phyloP scores from a whole-genome alignment of 2,888 invertebrate genomes.

The Coenonympha arcania region DNA sequence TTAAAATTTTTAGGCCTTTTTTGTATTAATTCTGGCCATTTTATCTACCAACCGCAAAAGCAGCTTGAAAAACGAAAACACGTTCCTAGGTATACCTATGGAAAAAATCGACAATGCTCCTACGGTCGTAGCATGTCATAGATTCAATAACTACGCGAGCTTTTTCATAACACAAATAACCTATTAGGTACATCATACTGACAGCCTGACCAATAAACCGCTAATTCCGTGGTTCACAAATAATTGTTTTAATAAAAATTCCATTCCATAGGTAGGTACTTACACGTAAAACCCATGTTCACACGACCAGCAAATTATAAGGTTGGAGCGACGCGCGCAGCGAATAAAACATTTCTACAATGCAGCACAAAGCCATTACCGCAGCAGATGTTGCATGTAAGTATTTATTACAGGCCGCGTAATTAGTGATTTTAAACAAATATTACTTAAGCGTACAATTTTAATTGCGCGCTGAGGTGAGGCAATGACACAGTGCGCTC shows the following conservation, averaged over 20 bases:
- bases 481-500: slow-evolving; percentile 48
- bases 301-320: slow-evolving; percentile 56
- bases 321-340: slow-evolving; percentile 43
- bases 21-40: too few relatives aligned
- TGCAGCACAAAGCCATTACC: slow-evolving; percentile 48
- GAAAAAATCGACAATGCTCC: too few relatives aligned
- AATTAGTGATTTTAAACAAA: slow-evolving; percentile 72
- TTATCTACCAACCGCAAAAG: too few relatives aligned
- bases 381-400: slow-evolving; percentile 66
- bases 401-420: slow-evolving; percentile 65
- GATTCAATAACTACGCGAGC: too few relatives aligned
- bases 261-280: too few relatives aligned
- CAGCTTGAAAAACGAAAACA: too few relatives aligned
- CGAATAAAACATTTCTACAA: slow-evolving; percentile 59
- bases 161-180: not conserved
- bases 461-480: slow-evolving; percentile 52
- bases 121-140: too few relatives aligned
- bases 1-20: too few relatives aligned
- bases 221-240: slow-evolving; percentile 14
- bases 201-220: not conserved
- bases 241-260: slow-evolving; percentile 11
- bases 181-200: not conserved
- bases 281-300: slow-evolving; percentile 38
- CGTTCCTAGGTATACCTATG: too few relatives aligned
- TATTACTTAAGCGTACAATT: slow-evolving; percentile 65